A percentile compares a stretch with the other conserved stretches of the same genome.
Evolutionary conservation across 2,888 invertebrate genomes (phyloP).

Genomic region (Aporophyla lueneburgensis): DNA sequence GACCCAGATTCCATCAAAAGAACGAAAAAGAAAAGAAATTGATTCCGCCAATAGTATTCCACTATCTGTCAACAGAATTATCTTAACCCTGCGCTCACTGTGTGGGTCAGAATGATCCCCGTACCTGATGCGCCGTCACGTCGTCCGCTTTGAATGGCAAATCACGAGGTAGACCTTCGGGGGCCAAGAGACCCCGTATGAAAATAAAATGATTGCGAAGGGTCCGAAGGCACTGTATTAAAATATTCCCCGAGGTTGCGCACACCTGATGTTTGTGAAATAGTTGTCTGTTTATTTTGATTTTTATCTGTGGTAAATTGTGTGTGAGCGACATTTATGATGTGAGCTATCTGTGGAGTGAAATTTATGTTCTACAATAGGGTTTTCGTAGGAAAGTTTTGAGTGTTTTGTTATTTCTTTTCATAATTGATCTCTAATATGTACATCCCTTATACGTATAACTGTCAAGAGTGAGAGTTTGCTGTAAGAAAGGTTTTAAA

Average conservation of each 20-base stretch:
- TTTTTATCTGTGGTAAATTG: conserved; percentile 81
- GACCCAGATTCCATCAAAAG: conserved; percentile 30
- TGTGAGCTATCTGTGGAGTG: conserved; percentile 55
- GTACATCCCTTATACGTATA: too few relatives aligned
- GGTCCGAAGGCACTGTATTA: conserved; percentile 85
- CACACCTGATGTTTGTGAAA: conserved; percentile 87
- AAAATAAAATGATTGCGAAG: conserved; percentile 90
- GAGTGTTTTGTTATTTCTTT: neutral
- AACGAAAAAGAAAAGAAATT: conserved; percentile 73
- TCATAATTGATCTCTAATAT: too few relatives aligned
- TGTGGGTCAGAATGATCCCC: conserved; percentile 77
- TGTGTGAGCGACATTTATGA: conserved; percentile 68
- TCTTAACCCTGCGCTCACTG: conserved; percentile 80
- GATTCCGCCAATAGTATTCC: conserved; percentile 81
- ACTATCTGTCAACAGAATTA: conserved; percentile 87
- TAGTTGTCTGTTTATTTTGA: conserved; percentile 82
- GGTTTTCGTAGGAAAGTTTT: neutral
- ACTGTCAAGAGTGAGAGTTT: too few relatives aligned
- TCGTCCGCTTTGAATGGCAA: conserved; percentile 88
- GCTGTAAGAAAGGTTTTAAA: neutral
- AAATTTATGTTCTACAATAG: conserved; percentile 51
- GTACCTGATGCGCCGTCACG: conserved; percentile 86
- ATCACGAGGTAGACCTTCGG: conserved; percentile 89
- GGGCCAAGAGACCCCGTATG: conserved; percentile 87
- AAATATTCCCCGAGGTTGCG: conserved; percentile 86